phyloP scores from a whole-genome alignment of 2,888 invertebrate genomes.

The Tineola bisselliella region DNA sequence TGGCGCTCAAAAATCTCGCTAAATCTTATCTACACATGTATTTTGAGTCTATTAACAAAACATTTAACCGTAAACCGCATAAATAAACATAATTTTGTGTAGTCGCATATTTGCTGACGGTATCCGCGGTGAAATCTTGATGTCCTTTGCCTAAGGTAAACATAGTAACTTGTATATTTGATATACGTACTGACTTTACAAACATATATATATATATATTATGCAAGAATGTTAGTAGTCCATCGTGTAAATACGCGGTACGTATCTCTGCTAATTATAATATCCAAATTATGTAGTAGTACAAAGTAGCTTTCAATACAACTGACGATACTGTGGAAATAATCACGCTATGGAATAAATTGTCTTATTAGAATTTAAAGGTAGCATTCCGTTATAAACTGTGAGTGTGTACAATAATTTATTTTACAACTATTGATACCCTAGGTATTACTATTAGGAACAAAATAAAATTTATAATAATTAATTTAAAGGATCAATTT shows the following conservation, averaged over 20 bases:
- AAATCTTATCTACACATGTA: slow-evolving; percentile 3
- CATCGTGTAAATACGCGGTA: background rate
- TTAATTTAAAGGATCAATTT: too few relatives aligned
- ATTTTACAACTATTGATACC: too few relatives aligned
- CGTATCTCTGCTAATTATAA: background rate
- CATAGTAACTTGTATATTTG: background rate
- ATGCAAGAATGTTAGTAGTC: background rate
- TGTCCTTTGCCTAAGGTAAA: slow-evolving; percentile 16
- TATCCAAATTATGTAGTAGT: too few relatives aligned
- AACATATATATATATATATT: background rate
- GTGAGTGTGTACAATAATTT: too few relatives aligned
- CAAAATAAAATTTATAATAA: too few relatives aligned
- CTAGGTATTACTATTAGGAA: too few relatives aligned
- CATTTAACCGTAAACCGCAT: background rate
- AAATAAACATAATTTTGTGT: slow-evolving; percentile 1
- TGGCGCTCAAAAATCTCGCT: background rate
- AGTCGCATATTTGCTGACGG: slow-evolving; percentile 13
- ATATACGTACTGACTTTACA: background rate
- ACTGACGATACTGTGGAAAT: too few relatives aligned
- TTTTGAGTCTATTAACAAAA: background rate
- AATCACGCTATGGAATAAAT: too few relatives aligned
- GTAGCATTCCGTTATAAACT: too few relatives aligned
- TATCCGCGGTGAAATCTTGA: slow-evolving; percentile 15
- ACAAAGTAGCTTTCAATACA: too few relatives aligned
- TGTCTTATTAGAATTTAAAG: too few relatives aligned